Evolutionary conservation across 2,888 invertebrate genomes (phyloP).

Genomic region (Doris montereyensis): DNA sequence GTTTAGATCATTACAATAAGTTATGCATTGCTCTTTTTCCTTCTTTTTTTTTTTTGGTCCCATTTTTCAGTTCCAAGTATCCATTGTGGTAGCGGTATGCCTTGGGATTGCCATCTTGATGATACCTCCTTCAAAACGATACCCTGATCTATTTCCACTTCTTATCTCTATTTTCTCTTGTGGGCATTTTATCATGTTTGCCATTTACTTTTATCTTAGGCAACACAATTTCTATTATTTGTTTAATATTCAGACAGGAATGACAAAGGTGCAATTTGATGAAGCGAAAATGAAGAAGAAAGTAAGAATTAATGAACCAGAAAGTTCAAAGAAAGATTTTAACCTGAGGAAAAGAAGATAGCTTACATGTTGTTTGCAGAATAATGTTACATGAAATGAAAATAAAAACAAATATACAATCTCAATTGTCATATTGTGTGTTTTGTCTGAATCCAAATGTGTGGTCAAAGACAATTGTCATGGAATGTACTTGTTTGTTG

Average conservation of each 20-base stretch:
- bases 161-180: slow-evolving; percentile 87
- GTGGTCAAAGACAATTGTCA: too few relatives aligned
- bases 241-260: too few relatives aligned
- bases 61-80: slow-evolving; percentile 73
- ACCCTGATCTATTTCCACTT: slow-evolving; percentile 88
- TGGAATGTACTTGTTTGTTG: too few relatives aligned
- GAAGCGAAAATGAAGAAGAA: neutral
- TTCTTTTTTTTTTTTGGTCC: too few relatives aligned
- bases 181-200: slow-evolving; percentile 81
- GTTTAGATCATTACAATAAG: too few relatives aligned
- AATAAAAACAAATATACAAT: neutral
- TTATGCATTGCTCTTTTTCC: too few relatives aligned
- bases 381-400: neutral
- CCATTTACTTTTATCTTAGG: slow-evolving; percentile 64
- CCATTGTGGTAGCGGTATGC: slow-evolving; percentile 78
- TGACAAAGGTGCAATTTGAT: neutral
- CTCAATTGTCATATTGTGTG: neutral
- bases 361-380: neutral
- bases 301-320: neutral
- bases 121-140: slow-evolving; percentile 80
- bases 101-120: slow-evolving; percentile 77
- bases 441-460: too few relatives aligned
- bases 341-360: neutral
- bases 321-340: neutral
- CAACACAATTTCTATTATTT: too few relatives aligned